These are phyloP conservation scores for Halictus ligatus DNA, from an alignment of 2,888 invertebrate genomes.

Conservation along the genomic window DNA sequence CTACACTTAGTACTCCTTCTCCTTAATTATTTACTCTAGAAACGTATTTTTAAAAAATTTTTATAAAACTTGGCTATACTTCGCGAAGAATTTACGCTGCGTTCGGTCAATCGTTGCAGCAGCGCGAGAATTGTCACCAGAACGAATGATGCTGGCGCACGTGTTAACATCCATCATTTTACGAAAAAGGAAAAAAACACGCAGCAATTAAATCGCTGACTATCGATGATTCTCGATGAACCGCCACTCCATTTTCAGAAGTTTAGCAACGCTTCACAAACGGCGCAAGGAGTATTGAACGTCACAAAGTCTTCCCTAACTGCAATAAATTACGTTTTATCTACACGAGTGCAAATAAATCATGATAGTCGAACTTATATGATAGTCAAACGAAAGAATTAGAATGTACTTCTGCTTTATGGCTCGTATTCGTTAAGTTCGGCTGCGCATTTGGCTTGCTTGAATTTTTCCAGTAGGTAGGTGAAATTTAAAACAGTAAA, in stretches of 20 bases:
- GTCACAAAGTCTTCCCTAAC: background rate
- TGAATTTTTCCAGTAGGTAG: too few species aligned
- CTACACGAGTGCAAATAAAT: background rate
- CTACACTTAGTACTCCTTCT: too few species aligned
- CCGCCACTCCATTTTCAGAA: background rate
- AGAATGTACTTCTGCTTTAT: background rate
- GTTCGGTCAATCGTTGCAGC: background rate
- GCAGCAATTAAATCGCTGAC: background rate
- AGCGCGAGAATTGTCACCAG: background rate
- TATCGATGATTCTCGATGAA: background rate
- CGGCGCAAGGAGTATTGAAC: background rate
- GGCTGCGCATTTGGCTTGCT: background rate
- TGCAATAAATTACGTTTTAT: conserved; percentile 13
- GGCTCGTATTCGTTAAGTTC: background rate
- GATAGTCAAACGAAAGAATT: background rate
- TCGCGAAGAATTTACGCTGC: background rate
- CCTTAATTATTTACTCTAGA: too few species aligned
- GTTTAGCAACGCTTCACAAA: background rate
- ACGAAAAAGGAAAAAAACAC: background rate
- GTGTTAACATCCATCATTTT: background rate
- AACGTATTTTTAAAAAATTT: too few species aligned
- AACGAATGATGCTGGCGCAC: background rate
- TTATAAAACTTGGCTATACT: background rate
- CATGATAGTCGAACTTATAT: conserved; percentile 16
- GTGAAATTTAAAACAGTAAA: too few species aligned